phyloP scores from a whole-genome alignment of 1,140 invertebrate genomes.

The Cepaea nemoralis region DNA sequence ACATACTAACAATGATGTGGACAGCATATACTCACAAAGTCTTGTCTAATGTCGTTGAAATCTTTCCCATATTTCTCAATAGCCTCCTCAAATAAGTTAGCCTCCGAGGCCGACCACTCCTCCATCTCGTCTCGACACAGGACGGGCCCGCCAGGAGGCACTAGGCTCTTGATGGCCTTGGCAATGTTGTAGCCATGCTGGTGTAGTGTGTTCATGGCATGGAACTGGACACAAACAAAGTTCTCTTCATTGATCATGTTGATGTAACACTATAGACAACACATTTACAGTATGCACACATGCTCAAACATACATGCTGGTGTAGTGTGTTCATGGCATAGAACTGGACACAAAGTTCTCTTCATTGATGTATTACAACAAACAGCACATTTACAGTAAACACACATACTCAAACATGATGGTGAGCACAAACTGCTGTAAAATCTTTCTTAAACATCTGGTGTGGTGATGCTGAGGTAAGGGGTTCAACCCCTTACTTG shows the following conservation, averaged over 20 bases:
- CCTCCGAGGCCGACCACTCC: conserved; percentile 99
- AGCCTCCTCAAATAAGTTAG: conserved; percentile 99
- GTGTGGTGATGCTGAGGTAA: no score
- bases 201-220: conserved; percentile 98
- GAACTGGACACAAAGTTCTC: conserved; percentile 81
- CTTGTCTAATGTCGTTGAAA: conserved; percentile 96
- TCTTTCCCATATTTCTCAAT: conserved; percentile 99
- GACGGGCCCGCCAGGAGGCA: conserved; percentile 93
- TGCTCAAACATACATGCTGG: no score
- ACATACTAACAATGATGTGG: no score
- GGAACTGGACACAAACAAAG: conserved; percentile 80
- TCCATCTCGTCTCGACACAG: conserved; percentile 99
- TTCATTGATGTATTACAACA: no score
- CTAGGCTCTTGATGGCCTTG: conserved; percentile 90
- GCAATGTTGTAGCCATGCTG: conserved; percentile 92
- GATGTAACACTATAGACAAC: no score
- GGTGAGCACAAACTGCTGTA: no score
- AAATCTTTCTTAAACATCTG: no score
- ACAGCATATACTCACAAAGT: conserved; percentile 95
- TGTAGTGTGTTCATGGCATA: conserved; percentile 99
- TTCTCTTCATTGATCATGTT: no score
- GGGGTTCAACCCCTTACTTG: no score
- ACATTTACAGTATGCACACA: no score
- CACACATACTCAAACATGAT: no score
- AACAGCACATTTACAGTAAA: no score